These are phyloP conservation scores for Dysmachus trigonus DNA, from an alignment of 2,888 invertebrate species.

Conservation along the genomic window DNA sequence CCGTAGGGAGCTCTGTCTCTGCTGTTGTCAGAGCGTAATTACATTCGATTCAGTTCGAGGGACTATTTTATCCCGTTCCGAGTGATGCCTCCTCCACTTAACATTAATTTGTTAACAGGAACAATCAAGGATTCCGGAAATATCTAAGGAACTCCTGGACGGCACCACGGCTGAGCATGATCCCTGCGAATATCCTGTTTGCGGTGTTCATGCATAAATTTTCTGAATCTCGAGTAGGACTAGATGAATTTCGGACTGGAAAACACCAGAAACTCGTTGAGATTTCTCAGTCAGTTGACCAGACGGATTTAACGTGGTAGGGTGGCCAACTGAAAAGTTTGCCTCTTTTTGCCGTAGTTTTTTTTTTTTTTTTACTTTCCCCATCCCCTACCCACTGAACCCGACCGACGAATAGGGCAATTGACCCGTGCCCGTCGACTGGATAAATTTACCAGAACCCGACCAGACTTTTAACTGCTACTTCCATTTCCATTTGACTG, in stretches of 20 bases:
- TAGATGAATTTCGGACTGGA: background rate
- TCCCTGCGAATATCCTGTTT: background rate
- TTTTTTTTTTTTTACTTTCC: too few species aligned
- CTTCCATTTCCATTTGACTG: background rate
- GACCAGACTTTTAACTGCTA: background rate
- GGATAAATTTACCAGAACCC: background rate
- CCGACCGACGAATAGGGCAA: background rate
- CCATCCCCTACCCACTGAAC: background rate
- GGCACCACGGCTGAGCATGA: background rate
- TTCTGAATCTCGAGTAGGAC: background rate
- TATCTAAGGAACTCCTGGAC: background rate
- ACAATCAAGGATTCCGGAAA: slow-evolving; percentile 24
- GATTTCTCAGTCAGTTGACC: background rate
- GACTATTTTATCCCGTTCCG: slow-evolving; percentile 32
- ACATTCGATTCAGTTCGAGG: slow-evolving; percentile 38
- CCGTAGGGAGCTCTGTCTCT: background rate
- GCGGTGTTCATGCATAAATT: slow-evolving; percentile 18
- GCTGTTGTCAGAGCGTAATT: slow-evolving; percentile 35
- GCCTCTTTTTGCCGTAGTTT: background rate
- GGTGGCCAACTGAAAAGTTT: background rate
- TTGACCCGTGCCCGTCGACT: background rate
- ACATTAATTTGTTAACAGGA: slow-evolving; percentile 40
- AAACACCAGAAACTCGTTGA: background rate
- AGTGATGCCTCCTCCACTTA: slow-evolving; percentile 38
- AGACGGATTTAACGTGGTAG: background rate